Conservation (phyloP, 2,797 vertebrate species). For the Gobio occitaniae region DNA sequence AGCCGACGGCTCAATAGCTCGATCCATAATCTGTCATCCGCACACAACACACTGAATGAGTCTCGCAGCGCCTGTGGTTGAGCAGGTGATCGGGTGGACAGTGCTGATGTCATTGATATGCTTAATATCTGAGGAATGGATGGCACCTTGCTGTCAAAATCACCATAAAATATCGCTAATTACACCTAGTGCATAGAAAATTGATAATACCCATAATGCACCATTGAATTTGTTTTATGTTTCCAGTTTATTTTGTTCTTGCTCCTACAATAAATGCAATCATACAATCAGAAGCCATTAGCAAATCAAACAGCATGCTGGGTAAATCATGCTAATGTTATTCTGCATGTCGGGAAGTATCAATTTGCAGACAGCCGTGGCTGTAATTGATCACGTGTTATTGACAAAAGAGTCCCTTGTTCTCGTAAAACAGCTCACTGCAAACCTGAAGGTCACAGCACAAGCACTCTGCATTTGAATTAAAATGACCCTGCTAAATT, state of each 20-base stretch:
- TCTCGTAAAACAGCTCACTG: not conserved
- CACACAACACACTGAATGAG: not conserved
- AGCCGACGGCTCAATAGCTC: slow-evolving; percentile 9
- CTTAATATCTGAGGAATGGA: not conserved
- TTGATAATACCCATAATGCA: not conserved
- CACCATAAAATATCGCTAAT: not conserved
- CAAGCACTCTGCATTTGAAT: slow-evolving; percentile 23
- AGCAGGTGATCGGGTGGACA: not conserved
- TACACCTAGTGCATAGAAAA: not conserved
- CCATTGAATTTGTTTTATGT: not conserved
- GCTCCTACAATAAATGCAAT: not conserved
- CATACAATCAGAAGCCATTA: slow-evolving; percentile 29
- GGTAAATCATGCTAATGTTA: slow-evolving; percentile 6
- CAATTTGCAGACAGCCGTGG: not conserved
- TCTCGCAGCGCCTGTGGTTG: not conserved
- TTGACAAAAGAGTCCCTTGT: not conserved
- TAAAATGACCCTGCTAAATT: slow-evolving; percentile 11
- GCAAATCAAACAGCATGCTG: slow-evolving; percentile 8
- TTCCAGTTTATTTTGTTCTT: not conserved
- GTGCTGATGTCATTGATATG: not conserved
- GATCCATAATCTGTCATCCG: not conserved
- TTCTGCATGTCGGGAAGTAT: not conserved
- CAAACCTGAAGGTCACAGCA: not conserved
- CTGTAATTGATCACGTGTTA: slow-evolving; percentile 5
- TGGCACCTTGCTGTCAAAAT: not conserved